Percentiles rank a stretch among this genome's conserved stretches.
Evolutionary conservation across 1,140 invertebrate species (phyloP).

Genomic region (Camponotus pennsylvanicus): DNA sequence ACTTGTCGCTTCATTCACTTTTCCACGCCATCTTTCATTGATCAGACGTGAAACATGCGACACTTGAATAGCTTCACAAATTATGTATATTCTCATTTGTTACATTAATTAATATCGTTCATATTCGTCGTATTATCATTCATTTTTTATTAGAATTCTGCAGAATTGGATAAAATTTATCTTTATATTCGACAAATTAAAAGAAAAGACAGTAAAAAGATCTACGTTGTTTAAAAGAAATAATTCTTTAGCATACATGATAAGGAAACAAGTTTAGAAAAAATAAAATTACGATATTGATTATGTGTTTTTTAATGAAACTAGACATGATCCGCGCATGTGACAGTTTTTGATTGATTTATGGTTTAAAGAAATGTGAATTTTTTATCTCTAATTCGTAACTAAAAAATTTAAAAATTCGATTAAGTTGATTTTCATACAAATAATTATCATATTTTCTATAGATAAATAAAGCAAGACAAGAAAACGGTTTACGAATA

Average conservation of each 20-base stretch:
- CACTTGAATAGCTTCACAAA: not conserved
- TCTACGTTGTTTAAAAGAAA: not conserved
- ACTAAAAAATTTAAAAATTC: no score
- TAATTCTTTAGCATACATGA: not conserved
- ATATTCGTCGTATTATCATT: not conserved
- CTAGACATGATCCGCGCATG: not conserved
- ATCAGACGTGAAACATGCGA: not conserved
- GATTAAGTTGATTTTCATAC: no score
- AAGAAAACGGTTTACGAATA: no score
- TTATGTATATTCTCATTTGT: not conserved
- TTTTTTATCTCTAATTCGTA: slow-evolving; percentile 33
- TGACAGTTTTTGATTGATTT: slow-evolving; percentile 61
- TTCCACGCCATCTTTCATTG: not conserved
- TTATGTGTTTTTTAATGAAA: not conserved
- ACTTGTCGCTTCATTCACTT: not conserved
- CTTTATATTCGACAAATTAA: no score
- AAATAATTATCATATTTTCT: no score
- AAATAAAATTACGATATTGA: not conserved
- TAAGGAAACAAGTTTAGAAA: not conserved
- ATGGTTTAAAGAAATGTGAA: slow-evolving; percentile 40
- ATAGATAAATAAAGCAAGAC: no score
- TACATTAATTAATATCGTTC: not conserved
- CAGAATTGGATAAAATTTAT: not conserved
- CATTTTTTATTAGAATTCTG: not conserved
- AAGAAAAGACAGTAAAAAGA: not conserved